These are phyloP conservation scores for Nymphicus hollandicus DNA, from an alignment of 2,113 vertebrate species.

Conservation along the genomic window DNA sequence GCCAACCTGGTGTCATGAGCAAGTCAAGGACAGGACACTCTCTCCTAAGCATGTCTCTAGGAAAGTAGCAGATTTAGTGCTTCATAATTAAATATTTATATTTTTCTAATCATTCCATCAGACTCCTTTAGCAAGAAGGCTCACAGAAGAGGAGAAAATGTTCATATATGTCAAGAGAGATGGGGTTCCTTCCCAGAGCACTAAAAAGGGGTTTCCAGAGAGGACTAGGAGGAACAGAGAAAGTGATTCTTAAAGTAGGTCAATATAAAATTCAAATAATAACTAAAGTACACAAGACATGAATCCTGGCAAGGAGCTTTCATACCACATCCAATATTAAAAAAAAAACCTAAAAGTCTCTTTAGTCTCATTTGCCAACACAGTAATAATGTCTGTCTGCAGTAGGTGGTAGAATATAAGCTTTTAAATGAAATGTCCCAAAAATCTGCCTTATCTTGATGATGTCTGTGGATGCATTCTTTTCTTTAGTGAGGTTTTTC, in stretches of 20 bases:
- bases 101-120: background rate
- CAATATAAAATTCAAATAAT: background rate
- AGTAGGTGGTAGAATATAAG: background rate
- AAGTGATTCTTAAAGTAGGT: background rate
- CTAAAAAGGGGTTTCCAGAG: background rate
- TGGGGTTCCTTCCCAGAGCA: background rate
- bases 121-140: background rate
- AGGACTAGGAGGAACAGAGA: background rate
- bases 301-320: background rate
- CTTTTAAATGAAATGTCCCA: background rate
- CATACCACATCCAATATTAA: background rate
- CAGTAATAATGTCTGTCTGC: too few relatives aligned
- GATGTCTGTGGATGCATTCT: background rate
- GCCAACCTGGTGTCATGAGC: fast-evolving
- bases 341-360: background rate
- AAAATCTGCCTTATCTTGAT: background rate
- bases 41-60: background rate
- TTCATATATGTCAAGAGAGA: too few relatives aligned
- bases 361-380: background rate
- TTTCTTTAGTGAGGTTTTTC: background rate
- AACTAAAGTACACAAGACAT: background rate
- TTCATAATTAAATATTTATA: background rate
- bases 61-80: background rate
- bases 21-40: background rate
- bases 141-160: background rate